Percentiles rank a stretch among this genome's conserved stretches.
phyloP scores from a whole-genome alignment of 2,113 vertebrate species.

The Rhinolophus ferrumequinum region DNA sequence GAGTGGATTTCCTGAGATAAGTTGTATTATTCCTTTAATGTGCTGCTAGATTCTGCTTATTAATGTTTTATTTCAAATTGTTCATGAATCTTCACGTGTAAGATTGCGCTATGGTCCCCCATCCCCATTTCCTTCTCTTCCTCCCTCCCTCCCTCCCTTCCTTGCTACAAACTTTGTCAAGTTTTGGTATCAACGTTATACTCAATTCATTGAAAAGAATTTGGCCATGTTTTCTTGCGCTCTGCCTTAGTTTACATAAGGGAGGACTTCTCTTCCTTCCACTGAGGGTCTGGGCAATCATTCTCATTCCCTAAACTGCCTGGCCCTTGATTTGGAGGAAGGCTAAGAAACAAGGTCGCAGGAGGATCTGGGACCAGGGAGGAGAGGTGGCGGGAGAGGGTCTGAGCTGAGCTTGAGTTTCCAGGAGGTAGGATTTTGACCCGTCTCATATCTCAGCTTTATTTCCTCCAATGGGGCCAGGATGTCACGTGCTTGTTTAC shows the following conservation, averaged over 20 bases:
- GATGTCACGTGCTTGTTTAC: accelerated
- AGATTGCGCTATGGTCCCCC: background rate
- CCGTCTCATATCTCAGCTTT: too few relatives aligned
- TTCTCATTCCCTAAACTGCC: too few relatives aligned
- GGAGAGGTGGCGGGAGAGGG: background rate
- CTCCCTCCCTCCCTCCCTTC: background rate
- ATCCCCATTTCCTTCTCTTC: background rate
- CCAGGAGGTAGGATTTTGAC: background rate
- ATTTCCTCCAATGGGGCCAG: background rate
- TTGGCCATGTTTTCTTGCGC: background rate
- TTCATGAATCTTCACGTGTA: background rate
- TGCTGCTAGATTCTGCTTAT: background rate
- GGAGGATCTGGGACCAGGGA: background rate
- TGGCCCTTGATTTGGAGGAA: accelerated
- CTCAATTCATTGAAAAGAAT: background rate
- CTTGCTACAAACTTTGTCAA: background rate
- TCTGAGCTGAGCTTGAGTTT: background rate
- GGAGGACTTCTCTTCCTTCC: background rate
- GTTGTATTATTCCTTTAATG: background rate
- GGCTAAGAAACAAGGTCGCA: background rate
- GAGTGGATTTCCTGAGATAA: background rate
- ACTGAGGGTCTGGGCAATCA: background rate
- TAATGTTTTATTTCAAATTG: background rate
- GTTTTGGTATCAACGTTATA: background rate
- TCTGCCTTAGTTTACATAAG: background rate